These are phyloP conservation scores for Drosophila chauvacae DNA, from an alignment of 1,140 invertebrate species.

Conservation along the genomic window DNA sequence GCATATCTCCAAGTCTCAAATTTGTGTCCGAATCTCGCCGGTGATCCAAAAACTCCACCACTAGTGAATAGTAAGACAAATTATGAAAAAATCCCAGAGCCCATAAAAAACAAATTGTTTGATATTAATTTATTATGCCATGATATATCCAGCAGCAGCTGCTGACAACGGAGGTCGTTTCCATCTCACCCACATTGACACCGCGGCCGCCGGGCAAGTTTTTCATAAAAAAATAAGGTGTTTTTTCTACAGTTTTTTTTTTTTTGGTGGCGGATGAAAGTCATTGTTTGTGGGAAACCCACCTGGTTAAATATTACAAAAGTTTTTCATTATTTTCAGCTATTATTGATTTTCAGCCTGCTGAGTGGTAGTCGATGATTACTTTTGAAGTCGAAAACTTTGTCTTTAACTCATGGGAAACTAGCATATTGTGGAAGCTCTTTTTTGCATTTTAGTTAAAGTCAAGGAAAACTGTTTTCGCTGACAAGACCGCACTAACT, in stretches of 20 bases:
- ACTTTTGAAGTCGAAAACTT: conserved; percentile 10
- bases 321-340: conserved; percentile 20
- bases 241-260: conserved; percentile 5
- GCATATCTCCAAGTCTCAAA: conserved; percentile 48
- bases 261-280: conserved; percentile 10
- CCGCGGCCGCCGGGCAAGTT: conserved; percentile 12
- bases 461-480: conserved; percentile 14
- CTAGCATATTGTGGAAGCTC: conserved; percentile 26
- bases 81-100: conserved; percentile 18
- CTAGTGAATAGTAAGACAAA: conserved; percentile 35
- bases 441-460: conserved; percentile 3
- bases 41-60: conserved; percentile 67
- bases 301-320: conserved; percentile 27
- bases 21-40: conserved; percentile 47
- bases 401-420: conserved; percentile 28
- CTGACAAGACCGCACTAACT: not conserved
- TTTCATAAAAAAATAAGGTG: conserved; percentile 22
- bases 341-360: conserved; percentile 30
- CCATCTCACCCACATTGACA: conserved; percentile 32
- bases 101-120: conserved; percentile 26
- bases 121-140: conserved; percentile 53
- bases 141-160: conserved; percentile 44
- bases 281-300: not conserved
- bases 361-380: conserved; percentile 16
- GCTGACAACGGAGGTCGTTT: conserved; percentile 66